Evolutionary conservation across 2,797 vertebrate genomes (phyloP).

Genomic region (Antrozous pallidus): DNA sequence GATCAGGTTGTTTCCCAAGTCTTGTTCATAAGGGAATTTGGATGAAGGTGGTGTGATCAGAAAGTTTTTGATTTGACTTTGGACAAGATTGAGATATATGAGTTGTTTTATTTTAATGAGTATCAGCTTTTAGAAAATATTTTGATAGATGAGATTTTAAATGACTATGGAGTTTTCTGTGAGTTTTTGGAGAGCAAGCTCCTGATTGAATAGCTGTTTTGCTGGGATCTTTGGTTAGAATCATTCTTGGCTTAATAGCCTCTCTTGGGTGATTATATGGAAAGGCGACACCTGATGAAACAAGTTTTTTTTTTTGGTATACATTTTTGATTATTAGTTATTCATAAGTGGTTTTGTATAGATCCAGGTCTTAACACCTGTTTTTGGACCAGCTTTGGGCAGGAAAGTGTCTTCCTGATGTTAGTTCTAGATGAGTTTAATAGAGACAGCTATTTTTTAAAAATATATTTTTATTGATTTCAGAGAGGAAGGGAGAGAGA

Average conservation of each 20-base stretch:
- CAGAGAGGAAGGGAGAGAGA: too few species aligned
- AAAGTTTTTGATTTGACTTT: neutral
- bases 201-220: neutral
- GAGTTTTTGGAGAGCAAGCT: neutral
- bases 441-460: neutral
- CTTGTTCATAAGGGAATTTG: neutral
- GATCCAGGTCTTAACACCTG: neutral
- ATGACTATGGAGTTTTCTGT: neutral
- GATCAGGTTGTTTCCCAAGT: neutral
- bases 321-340: neutral
- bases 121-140: neutral
- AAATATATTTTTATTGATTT: too few species aligned
- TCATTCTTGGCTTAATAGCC: neutral
- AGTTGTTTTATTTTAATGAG: neutral
- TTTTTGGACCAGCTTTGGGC: neutral
- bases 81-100: neutral
- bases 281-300: neutral
- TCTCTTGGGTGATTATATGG: neutral
- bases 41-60: neutral
- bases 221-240: neutral
- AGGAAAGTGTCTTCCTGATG: neutral
- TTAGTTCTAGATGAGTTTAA: neutral
- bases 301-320: neutral
- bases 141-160: neutral
- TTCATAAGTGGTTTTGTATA: neutral